Conservation (phyloP, 2,113 vertebrate species). For the Lota lota region DNA sequence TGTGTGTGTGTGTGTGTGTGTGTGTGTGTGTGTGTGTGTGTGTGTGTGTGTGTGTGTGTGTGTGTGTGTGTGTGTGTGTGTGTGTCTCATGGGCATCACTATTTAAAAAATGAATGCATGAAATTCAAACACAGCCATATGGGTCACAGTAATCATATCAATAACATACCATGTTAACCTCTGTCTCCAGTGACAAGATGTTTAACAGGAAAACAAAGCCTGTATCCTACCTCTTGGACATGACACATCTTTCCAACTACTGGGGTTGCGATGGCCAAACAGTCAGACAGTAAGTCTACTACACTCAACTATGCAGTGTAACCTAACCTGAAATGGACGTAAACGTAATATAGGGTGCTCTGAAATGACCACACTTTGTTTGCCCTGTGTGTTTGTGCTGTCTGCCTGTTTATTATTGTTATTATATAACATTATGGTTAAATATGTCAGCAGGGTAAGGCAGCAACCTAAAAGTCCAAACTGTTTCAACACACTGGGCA, state of each 20-base stretch:
- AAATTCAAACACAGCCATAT: no score
- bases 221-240: constrained; percentile 84
- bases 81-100: no score
- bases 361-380: not conserved
- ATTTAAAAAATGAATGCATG: no score
- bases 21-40: not conserved
- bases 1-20: not conserved
- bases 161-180: not conserved
- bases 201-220: constrained; percentile 85
- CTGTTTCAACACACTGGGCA: not conserved
- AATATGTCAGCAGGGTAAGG: not conserved
- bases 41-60: not conserved
- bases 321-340: not conserved
- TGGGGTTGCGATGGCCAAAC: constrained; percentile 86
- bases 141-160: no score
- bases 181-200: constrained; percentile 81
- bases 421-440: not conserved
- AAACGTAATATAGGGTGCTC: not conserved
- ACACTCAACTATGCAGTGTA: not conserved
- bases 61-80: no score
- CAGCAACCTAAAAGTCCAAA: not conserved
- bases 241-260: constrained; percentile 81
- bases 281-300: constrained; percentile 77
- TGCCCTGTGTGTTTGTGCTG: not conserved
- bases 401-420: not conserved